Conservation (phyloP, 2,888 invertebrate genomes). For the Calliscelio sp. region DNA sequence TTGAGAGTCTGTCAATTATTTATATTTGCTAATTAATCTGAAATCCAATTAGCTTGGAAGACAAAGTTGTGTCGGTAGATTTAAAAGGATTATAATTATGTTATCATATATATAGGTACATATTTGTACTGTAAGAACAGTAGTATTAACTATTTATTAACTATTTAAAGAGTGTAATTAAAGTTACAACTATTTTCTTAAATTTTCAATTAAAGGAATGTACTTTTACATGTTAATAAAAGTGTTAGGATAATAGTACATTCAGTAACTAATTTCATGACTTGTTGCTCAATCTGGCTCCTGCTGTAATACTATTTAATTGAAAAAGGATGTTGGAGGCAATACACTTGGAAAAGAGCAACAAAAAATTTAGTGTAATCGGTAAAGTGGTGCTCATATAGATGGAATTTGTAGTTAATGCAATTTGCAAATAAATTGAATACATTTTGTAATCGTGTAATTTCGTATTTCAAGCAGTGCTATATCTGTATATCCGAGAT, state of each 20-base stretch:
- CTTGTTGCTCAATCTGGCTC: conserved; percentile 36
- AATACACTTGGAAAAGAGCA: conserved; percentile 13
- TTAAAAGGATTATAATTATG: not conserved
- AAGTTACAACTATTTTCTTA: no score
- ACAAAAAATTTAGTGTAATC: conserved; percentile 23
- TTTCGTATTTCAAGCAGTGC: no score
- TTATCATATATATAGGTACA: not conserved
- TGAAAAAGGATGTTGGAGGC: conserved; percentile 45
- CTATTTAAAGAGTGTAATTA: no score
- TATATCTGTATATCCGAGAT: no score
- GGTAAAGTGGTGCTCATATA: no score
- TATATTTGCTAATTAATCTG: conserved; percentile 39
- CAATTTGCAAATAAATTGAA: no score
- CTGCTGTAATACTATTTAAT: conserved; percentile 35
- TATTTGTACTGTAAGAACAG: no score
- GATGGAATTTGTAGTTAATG: no score
- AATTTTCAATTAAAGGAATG: not conserved
- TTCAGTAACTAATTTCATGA: conserved; percentile 34
- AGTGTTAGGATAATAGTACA: conserved; percentile 24
- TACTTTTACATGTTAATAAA: not conserved
- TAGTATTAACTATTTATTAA: no score
- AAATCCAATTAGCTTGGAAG: conserved; percentile 31
- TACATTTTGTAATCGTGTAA: no score
- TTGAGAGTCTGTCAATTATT: conserved; percentile 34
- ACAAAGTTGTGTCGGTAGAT: conserved; percentile 2